phyloP scores from a whole-genome alignment of 2,797 vertebrate species.

The Leptatherina wallacei region DNA sequence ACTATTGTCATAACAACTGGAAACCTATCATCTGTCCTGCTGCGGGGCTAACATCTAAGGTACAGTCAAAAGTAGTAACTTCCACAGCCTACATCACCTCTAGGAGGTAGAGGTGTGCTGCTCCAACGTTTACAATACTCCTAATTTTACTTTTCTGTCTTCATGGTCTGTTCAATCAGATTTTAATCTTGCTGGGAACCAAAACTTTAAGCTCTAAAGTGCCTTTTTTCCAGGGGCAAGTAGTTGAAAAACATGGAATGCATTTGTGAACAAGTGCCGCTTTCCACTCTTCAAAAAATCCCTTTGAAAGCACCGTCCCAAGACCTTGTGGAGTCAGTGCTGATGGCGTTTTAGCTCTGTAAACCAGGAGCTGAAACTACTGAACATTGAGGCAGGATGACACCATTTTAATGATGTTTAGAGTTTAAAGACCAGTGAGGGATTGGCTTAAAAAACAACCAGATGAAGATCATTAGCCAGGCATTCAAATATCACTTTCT shows the following conservation, averaged over 20 bases:
- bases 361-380: not conserved
- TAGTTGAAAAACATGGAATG: no score
- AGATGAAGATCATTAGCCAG: not conserved
- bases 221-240: not conserved
- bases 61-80: no score
- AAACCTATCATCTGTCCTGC: no score
- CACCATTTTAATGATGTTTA: constrained; percentile 2
- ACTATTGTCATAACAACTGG: no score
- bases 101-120: no score
- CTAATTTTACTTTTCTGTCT: not conserved
- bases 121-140: not conserved
- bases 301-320: no score
- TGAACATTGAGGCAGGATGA: constrained; percentile 9
- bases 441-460: not conserved
- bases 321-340: not conserved
- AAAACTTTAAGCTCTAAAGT: not conserved
- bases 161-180: no score
- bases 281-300: no score
- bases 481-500: no score
- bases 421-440: not conserved
- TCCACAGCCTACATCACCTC: no score
- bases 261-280: no score
- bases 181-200: not conserved
- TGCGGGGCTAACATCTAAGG: no score
- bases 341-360: not conserved